Conservation (phyloP, 2,797 vertebrate species). For the Siniperca undulata region DNA sequence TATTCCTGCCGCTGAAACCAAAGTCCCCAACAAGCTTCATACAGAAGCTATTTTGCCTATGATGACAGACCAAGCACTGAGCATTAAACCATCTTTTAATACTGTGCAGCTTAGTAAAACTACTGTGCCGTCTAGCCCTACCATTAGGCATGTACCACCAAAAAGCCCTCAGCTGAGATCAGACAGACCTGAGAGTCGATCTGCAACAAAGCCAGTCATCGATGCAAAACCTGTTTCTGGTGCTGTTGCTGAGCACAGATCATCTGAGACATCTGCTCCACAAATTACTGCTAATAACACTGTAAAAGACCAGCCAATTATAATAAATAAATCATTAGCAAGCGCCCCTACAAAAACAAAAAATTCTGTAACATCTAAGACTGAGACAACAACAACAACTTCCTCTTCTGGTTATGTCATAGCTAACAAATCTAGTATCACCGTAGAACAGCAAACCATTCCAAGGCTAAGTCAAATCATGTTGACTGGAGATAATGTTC, state of each 20-base stretch:
- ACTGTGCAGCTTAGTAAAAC: constrained; percentile 26
- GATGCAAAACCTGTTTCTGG: constrained; percentile 31
- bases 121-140: constrained; percentile 42
- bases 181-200: constrained; percentile 36
- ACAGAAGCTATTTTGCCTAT: constrained; percentile 23
- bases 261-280: constrained; percentile 17
- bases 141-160: constrained; percentile 38
- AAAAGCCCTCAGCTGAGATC: constrained; percentile 60
- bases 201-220: constrained; percentile 21
- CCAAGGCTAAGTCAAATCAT: constrained; percentile 24
- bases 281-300: constrained; percentile 31
- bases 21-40: constrained; percentile 9
- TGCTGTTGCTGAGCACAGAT: constrained; percentile 18
- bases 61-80: constrained; percentile 17
- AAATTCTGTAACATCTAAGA: constrained; percentile 20
- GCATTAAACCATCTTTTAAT: constrained; percentile 24
- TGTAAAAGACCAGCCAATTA: constrained; percentile 26
- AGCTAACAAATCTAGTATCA: constrained; percentile 12
- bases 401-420: constrained; percentile 11
- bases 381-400: constrained; percentile 11
- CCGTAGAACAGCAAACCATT: constrained; percentile 41
- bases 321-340: constrained; percentile 29
- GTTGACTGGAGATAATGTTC: constrained; percentile 10
- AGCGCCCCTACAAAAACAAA: constrained; percentile 49
- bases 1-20: constrained; percentile 26